These are phyloP conservation scores for Anastrepha ludens DNA, from an alignment of 1,140 invertebrate genomes.

Conservation along the genomic window DNA sequence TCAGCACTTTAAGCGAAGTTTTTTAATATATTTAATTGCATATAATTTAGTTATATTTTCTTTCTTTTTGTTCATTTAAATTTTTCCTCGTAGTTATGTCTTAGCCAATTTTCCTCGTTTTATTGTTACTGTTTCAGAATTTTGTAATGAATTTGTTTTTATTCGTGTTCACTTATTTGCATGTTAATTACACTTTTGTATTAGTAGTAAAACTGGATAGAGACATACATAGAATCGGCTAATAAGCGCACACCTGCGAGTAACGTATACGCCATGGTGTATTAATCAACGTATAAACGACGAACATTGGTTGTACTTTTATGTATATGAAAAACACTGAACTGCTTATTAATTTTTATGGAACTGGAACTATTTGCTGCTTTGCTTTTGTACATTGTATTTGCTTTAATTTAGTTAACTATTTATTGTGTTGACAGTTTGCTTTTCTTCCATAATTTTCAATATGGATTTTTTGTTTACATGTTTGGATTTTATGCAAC, in stretches of 20 bases:
- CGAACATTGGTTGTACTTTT: not conserved
- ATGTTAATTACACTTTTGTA: not conserved
- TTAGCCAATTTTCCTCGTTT: not conserved
- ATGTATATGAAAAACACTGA: not conserved
- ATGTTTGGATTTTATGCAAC: not conserved
- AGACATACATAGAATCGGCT: conserved; percentile 5
- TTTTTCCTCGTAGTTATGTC: not conserved
- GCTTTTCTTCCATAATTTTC: not conserved
- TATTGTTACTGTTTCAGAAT: not conserved
- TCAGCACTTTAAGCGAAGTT: not conserved
- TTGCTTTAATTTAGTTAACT: not conserved
- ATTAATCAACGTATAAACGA: not conserved
- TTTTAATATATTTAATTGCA: not conserved
- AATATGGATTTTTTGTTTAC: not conserved
- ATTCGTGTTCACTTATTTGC: not conserved
- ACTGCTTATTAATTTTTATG: not conserved
- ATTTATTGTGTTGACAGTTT: not conserved
- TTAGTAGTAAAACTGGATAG: conserved; percentile 31
- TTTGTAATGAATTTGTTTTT: not conserved
- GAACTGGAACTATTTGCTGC: conserved; percentile 25
- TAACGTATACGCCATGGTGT: conserved; percentile 26
- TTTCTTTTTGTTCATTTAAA: not conserved
- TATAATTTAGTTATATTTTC: not conserved
- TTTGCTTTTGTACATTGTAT: not conserved
- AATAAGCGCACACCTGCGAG: not conserved